phyloP scores from a whole-genome alignment of 2,113 vertebrate genomes.

The Crotalus viridis region DNA sequence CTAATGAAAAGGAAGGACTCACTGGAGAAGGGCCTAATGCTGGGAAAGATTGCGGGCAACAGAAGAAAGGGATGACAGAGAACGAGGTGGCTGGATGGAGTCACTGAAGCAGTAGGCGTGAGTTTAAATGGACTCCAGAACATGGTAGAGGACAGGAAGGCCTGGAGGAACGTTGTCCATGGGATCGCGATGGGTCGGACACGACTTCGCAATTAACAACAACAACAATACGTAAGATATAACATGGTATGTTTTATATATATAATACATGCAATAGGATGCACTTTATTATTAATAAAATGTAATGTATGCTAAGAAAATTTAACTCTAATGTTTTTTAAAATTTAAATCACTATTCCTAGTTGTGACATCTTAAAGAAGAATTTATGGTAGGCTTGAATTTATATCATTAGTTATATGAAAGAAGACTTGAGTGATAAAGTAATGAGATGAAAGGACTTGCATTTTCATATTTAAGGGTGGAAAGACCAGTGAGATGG shows the following conservation, averaged over 20 bases:
- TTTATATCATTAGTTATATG: neutral
- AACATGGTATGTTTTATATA: neutral
- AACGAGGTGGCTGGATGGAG: too few relatives aligned
- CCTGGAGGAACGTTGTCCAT: too few relatives aligned
- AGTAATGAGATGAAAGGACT: neutral
- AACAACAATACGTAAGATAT: too few relatives aligned
- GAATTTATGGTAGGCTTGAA: conserved; percentile 21
- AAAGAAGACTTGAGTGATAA: neutral
- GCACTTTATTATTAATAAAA: neutral
- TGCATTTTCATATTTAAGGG: neutral
- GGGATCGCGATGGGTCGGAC: too few relatives aligned
- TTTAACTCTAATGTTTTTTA: neutral
- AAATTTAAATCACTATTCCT: neutral
- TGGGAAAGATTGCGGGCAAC: too few relatives aligned
- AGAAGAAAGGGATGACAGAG: too few relatives aligned
- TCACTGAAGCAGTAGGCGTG: too few relatives aligned
- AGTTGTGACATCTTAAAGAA: conserved; percentile 9
- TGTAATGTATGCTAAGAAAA: neutral
- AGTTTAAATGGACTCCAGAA: too few relatives aligned
- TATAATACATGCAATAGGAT: neutral
- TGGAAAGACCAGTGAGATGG: neutral
- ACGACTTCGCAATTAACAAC: too few relatives aligned
- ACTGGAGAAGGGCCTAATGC: too few relatives aligned
- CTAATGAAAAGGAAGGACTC: too few relatives aligned
- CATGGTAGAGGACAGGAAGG: too few relatives aligned